Evolutionary conservation across 2,797 vertebrate species (phyloP), one percentile per base, ranked within the genome.

Genomic region (Prunella strophiata): DNA sequence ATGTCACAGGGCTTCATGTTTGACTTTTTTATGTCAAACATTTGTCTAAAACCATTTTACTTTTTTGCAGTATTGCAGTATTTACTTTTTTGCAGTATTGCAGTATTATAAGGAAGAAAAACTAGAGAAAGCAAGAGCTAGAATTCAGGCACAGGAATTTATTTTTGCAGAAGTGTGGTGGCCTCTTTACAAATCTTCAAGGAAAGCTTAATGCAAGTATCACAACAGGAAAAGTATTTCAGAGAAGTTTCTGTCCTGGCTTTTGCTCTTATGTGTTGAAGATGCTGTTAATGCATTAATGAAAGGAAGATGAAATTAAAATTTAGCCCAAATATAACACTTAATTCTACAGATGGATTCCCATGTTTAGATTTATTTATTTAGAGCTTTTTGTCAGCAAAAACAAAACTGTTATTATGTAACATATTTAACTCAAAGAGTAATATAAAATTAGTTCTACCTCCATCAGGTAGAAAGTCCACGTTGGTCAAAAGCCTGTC

Each of bases 61-160:
- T 48, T 79, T 58, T 26, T 77, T 71, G 22, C 4, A 34, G 34
- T 34, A 34, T 34, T 34, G 34, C 34, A 34, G 34, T 34, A 34
- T 34, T 34, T 34, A 34, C 34, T 34, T 34, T 34, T 34, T 34
- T 34, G 34, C 34, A 38, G 26, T 13, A 43, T 5, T 51, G 6
- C 0, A 4, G 19, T 43, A n/a, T 29, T 52, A 43, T 10, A 43
- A 18, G 14, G 43, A 47, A 52, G 13, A 54, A 73, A 89, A 63
- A 13, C 2, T 10, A 8, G 29, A 78, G 11, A 18, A 72, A 58
- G 7, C 7, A 45, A 52, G 10, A 0, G 1, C 6, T 63, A 12
- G 13, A 79, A 5, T 45, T 80, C 43, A 70, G 29, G 36, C 5
- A 50, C 4, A 32, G 7, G 9, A 72, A 57, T 75, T 78, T 57